These are phyloP conservation scores for Drosophila prostipennis DNA, from an alignment of 2,888 invertebrate species.

Conservation along the genomic window DNA sequence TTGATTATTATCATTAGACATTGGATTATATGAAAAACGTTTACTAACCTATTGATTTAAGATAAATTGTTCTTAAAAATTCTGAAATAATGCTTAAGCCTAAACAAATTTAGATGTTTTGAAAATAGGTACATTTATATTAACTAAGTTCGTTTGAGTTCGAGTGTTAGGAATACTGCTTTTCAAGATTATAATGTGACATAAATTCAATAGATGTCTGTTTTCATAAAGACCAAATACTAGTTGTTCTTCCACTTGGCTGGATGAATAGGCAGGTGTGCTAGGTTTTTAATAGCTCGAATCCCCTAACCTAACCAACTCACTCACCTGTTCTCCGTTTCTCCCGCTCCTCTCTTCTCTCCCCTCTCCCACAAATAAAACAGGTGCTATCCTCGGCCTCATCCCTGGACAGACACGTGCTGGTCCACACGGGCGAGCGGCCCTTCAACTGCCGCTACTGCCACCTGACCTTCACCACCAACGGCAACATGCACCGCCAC, in stretches of 20 bases:
- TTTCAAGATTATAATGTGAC: too few species aligned
- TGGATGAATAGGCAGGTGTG: conserved; percentile 12
- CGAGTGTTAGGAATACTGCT: too few species aligned
- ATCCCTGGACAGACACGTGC: conserved; percentile 91
- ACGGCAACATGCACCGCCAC: conserved; percentile 94
- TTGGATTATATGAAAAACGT: too few species aligned
- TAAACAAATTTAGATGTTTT: too few species aligned
- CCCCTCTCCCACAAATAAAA: neutral
- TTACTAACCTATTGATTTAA: too few species aligned
- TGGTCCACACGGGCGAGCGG: conserved; percentile 92
- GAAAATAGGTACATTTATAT: too few species aligned
- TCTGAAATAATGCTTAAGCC: too few species aligned
- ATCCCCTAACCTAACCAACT: neutral
- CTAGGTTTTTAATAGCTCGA: neutral
- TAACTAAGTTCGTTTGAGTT: too few species aligned
- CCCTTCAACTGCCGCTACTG: conserved; percentile 92
- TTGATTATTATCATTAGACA: too few species aligned
- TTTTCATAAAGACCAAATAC: too few species aligned
- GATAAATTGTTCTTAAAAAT: too few species aligned
- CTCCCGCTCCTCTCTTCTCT: neutral
- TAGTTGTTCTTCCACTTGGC: neutral
- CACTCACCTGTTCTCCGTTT: conserved; percentile 29
- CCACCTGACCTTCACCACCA: conserved; percentile 92
- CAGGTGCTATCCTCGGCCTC: conserved; percentile 90
- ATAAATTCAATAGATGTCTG: too few species aligned